Evolutionary conservation across 2,797 vertebrate genomes (phyloP), one percentile per base, ranked within the genome.

Genomic region (Petrocephalus schoutedeni): DNA sequence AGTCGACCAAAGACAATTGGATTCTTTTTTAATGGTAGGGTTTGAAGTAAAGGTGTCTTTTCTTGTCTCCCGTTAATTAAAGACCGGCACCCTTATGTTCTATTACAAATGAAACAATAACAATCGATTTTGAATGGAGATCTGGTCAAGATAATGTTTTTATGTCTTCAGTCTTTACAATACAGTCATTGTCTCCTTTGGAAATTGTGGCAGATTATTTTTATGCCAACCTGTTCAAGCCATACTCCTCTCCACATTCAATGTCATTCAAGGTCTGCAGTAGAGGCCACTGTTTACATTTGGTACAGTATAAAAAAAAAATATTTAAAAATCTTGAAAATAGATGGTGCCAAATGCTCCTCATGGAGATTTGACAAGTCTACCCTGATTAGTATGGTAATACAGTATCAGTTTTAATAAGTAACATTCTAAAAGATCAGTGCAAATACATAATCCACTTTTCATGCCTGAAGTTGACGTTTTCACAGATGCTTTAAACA

Each of bases 11-110:
- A 84, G 51, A 51, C 41, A 21, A 84, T 54, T 51, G 80, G 49
- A 84, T 84, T 84, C 53, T 80, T 61, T 77, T 51, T 54, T 21
- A 83, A 84, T 10, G 80, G 80, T 84, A 23, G 21, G 80, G 45
- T 84, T 23, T 84, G 23, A 84, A 23, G 80, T 54, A 23, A 54
- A 82, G 21, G 45, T 54, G 49, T 51, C 80, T 80, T 49, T 21
- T 21, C 80, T 12, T 84, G 51, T 23, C 80, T 84, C 49, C 49
- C 45, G 1, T 54, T 84, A 51, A 84, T 84, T 51, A 51, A 51
- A 53, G n/a, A n/a, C 36, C 3, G 2, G n/a, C 41, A 49, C 51
- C 80, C 80, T 54, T 84, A 23, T 54, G 80, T 84, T 84, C 51
- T 84, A 3, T 21, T 84, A 51, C 51, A 28, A 54, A 84, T 84